Conservation (phyloP, 2,888 invertebrate species). For the Nasonovia ribisnigri region DNA sequence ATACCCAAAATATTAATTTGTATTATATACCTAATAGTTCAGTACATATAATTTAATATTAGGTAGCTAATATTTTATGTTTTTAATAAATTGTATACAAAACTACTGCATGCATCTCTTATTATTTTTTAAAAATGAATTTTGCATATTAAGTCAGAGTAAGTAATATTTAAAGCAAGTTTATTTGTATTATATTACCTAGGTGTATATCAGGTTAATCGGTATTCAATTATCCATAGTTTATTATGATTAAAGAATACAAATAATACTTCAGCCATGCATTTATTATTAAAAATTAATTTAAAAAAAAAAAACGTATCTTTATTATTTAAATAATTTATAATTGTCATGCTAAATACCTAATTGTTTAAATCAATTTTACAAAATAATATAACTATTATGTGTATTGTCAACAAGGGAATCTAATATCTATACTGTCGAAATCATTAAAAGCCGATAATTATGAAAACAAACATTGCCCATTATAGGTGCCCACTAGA, state of each 20-base stretch:
- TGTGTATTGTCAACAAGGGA: background rate
- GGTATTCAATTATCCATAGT: too few relatives aligned
- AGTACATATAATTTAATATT: background rate
- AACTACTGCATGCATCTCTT: background rate
- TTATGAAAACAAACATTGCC: background rate
- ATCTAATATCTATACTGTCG: background rate
- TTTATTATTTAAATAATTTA: background rate
- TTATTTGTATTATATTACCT: too few relatives aligned
- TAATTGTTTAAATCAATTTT: background rate
- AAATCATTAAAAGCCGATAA: background rate
- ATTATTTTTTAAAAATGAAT: background rate
- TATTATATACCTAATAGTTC: background rate
- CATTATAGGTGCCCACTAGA: background rate
- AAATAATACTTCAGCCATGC: background rate
- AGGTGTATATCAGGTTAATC: background rate
- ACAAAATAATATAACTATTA: background rate
- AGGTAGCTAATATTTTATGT: background rate
- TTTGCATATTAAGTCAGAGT: background rate
- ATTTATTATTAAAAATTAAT: background rate
- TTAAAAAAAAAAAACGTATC: background rate
- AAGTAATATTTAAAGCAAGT: background rate
- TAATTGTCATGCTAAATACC: constrained; percentile 13
- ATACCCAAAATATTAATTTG: background rate
- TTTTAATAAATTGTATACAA: background rate
- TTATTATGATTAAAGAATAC: background rate